Base-by-base conservation (phyloP, 2,888 invertebrate genomes). In the Hypomecis punctinalis region DNA sequence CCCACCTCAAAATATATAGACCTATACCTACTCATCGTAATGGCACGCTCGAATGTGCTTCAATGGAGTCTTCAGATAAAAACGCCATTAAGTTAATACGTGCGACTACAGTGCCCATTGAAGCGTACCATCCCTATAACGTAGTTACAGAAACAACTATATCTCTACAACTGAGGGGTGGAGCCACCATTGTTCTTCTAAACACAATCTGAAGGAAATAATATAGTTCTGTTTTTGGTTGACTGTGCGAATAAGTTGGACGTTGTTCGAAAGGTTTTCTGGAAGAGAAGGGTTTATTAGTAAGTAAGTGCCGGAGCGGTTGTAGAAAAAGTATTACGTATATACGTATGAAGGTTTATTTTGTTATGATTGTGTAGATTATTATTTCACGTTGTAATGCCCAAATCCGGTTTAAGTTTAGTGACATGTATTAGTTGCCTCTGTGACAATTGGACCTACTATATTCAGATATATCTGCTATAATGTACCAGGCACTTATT, bases 21-120 rank as follows among this genome's bases (percentile, higher is more conserved):
- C 23, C 23, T 23, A 23, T 23, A 23, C 23, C 45, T 40, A 40
- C 47, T n/a, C 57, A 36, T 10, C 37, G n/a, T 53, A 45, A 61
- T 47, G 53, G 33, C 37, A 49, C 42, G 11, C 45, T 51, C 11
- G 49, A 49, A 49, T 49, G 49, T 48, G 11, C 39, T 10, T 54
- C 40, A 48, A 43, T 54, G 45, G 49, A 7, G 45, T 23, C 57
- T 45, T 39, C 9, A 54, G 48, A 54, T 53, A 65, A 65, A 60
- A 59, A 51, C 13, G 35, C 52, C 65, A 56, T 61, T 65, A 56
- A 47, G 51, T 36, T 61, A 61, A 61, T 61, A 57, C 60, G 52
- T 61, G 60, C 46, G 48, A 43, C 49, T 36, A 45, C 10, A 58
- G 53, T 33, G 48, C 45, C 37, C 49, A 49, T 45, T 63, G 54